phyloP scores from a whole-genome alignment of 2,888 invertebrate species.

The Coecobrya sp. region DNA sequence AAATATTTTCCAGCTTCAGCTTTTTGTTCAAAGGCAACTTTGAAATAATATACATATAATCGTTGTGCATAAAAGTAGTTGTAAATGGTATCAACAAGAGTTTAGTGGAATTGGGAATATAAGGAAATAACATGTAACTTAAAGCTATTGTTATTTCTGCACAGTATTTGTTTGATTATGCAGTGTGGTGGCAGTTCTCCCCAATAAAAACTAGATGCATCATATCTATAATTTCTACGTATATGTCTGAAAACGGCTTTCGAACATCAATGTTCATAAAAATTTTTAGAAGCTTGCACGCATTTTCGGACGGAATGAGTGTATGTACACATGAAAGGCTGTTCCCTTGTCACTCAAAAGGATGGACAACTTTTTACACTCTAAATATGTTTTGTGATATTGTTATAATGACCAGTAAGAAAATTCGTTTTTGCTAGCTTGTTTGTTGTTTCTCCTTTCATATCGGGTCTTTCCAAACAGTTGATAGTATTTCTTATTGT shows the following conservation, averaged over 20 bases:
- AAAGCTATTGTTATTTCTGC: slow-evolving; percentile 30
- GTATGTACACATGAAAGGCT: background rate
- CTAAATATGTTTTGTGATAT: slow-evolving; percentile 57
- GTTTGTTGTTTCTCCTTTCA: background rate
- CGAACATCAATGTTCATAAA: background rate
- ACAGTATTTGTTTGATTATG: slow-evolving; percentile 3
- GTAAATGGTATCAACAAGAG: slow-evolving; percentile 11
- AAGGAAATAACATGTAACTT: background rate
- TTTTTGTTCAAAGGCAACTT: slow-evolving; percentile 29
- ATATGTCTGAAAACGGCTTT: background rate
- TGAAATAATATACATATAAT: slow-evolving; percentile 21
- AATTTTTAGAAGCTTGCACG: background rate
- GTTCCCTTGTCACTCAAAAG: slow-evolving; percentile 13
- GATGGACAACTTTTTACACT: slow-evolving; percentile 37
- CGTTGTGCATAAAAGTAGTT: slow-evolving; percentile 35
- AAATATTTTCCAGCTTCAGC: slow-evolving; percentile 29
- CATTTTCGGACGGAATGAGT: background rate
- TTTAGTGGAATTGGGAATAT: background rate
- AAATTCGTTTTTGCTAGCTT: background rate
- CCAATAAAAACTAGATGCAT: background rate
- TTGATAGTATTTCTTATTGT: background rate
- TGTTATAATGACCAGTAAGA: slow-evolving; percentile 41
- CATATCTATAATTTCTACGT: background rate
- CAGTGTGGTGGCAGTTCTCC: background rate
- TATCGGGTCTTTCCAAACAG: slow-evolving; percentile 3